Base-by-base conservation (phyloP, 2,888 invertebrate genomes). In the Protodeltote pygarga region DNA sequence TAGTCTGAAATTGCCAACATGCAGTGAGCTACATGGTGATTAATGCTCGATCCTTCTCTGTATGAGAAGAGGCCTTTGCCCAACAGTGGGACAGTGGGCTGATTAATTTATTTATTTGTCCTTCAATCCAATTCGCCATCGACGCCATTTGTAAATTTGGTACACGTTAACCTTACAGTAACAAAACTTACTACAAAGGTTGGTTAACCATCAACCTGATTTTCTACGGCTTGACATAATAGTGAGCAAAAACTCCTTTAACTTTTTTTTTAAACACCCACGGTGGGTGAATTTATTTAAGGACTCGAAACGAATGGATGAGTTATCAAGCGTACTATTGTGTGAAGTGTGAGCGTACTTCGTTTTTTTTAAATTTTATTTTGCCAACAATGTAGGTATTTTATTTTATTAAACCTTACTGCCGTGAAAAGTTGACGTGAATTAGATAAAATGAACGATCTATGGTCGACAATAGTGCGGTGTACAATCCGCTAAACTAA, bases 141-240 rank as follows among this genome's bases (percentile, higher is more conserved):
- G n/a, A n/a, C 9, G n/a, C n/a, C 23, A 14, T 0, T 14, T 24
- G 9, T 32, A 44, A 51, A 51, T 21, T 31, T 0, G 28, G 1
- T 27, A 23, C n/a, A 15, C 21, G 19, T 6, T 29, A n/a, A n/a
- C n/a, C n/a, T n/a, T n/a, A n/a, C n/a, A 21, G 5, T 8, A 11
- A 29, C 16, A 31, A 24, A 10, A 41, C 59, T 51, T 47, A 34
- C 45, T 44, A 53, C 42, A 34, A 57, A 28, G 24, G 23, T n/a
- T n/a, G 28, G 35, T 37, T 57, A 31, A 57, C 45, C 34, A 44
- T 23, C 31, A 42, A 42, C 13, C 51, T 58, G 49, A 73, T 74
- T 75, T 63, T 69, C 55, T 60, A 73, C 70, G 71, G 60, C 53
- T 40, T 5, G 10, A 46, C 34, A 55, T 57, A 55, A 70, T 50